Evolutionary conservation across 2,113 vertebrate genomes (phyloP).

Genomic region (Tetrao urogallus): DNA sequence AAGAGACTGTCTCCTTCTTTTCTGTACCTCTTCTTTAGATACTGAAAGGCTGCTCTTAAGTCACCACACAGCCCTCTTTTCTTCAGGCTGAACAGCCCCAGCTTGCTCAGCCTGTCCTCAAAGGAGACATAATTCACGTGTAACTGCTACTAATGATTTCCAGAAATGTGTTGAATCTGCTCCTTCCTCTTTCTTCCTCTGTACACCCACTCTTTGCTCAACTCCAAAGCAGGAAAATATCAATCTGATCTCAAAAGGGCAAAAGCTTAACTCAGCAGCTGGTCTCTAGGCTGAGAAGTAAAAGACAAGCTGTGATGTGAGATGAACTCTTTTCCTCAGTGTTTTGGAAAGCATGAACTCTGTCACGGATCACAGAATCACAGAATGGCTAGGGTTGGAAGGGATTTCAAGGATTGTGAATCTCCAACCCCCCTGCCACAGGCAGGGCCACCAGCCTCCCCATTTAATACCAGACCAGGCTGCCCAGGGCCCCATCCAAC

Average conservation of each 20-base stretch:
- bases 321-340: neutral
- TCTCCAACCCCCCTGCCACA: too few relatives aligned
- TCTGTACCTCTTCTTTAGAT: too few relatives aligned
- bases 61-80: too few relatives aligned
- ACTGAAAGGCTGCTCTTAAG: too few relatives aligned
- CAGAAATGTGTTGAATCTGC: neutral
- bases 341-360: neutral
- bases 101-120: too few relatives aligned
- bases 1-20: too few relatives aligned
- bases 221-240: neutral
- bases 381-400: too few relatives aligned
- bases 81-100: too few relatives aligned
- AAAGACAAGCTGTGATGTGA: conserved; percentile 1
- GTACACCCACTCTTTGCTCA: neutral
- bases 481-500: too few relatives aligned
- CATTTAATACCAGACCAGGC: too few relatives aligned
- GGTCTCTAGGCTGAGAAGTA: neutral
- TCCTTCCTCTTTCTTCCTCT: neutral
- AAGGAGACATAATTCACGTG: neutral
- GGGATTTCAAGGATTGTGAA: too few relatives aligned
- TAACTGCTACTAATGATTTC: neutral
- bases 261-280: conserved; percentile 20
- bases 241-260: neutral
- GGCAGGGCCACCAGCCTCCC: too few relatives aligned
- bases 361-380: neutral